Evolutionary conservation across 1,140 invertebrate genomes (phyloP), one percentile per base, ranked within the genome.

Genomic region (Drosophila virilis): DNA sequence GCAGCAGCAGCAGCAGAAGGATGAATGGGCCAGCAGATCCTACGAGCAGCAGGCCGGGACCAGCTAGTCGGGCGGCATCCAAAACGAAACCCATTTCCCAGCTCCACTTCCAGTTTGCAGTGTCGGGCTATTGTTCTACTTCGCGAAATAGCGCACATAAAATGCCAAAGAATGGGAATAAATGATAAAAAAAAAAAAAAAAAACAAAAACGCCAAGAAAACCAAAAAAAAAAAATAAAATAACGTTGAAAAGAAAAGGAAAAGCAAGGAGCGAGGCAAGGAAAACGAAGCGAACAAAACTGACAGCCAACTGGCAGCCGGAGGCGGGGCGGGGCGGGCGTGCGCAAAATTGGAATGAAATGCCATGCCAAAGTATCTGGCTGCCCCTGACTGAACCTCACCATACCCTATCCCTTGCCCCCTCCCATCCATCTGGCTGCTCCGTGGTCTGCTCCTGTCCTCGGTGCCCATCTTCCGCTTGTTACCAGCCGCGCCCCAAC

Each of bases 71-170:
- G 10, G 8, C 42, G 7, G 2, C 43, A 8, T 8, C 43, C n/a
- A 45, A 12, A 15, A n/a, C 42, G 13, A 15, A 15, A 17, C 22
- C 50, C 50, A 51, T 51, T 51, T 51, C 50, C 12, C 48, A 32
- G 12, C 32, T 51, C 48, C 22, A 28, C 22, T 50, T 22, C 17
- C 48, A 51, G 50, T 57, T 59, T 54, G 33, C 55, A 61, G 60
- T 38, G 57, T 58, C 43, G 42, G 80, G 78, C 83, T 82, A 88
- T 86, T 86, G 82, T 86, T 86, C 82, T 86, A 83, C 83, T 61
- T 79, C 82, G 82, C 82, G 82, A 88, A 86, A 88, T 86, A 88
- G 83, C 82, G 78, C 78, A 88, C 79, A 88, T 88, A 86, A 88
- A 88, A 86, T 86, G 72, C 82, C 43, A 74, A 45, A 68, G 61